Evolutionary conservation across 2,888 invertebrate genomes (phyloP), one percentile per base, ranked within the genome.

Genomic region (Pandemis cinnamomeana): DNA sequence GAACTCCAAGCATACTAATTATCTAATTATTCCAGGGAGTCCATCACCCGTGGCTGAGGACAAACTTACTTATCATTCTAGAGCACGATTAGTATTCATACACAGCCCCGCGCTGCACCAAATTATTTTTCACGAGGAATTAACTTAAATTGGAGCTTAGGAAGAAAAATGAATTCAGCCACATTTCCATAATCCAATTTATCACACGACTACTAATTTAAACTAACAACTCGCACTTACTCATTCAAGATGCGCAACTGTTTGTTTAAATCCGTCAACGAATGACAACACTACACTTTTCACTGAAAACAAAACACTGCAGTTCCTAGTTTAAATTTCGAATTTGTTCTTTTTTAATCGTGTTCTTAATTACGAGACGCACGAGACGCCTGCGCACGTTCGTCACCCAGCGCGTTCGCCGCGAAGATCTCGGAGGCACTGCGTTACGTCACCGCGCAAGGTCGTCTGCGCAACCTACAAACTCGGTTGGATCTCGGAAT

Each of bases 381-480:
- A 77, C 81, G 82, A 63, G 55, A 79, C 88, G 89, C 88, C 78
- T 66, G 87, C 87, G 87, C 91, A 86, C 89, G 83, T 82, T 84
- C 85, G 87, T 73, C 81, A 79, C 82, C 82, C 81, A 78, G 81
- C 84, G 81, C 86, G 81, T 84, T 81, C 86, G 85, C 81, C 77
- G 81, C 82, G 83, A 84, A 86, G 88, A 87, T 87, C 81, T 79
- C 83, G 84, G 83, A 86, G 87, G 87, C 82, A 84, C 82, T 81
- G 77, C 80, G 84, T 92, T 89, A 90, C 91, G 91, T 92, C 91
- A 92, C 83, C 78, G 79, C 80, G 77, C 88, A 88, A 89, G 88
- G 89, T 76, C 77, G 78, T 67, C 77, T 78, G 72, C 77, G 76
- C 79, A 75, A 76, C 76, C 72, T 76, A 74, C 62, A 55, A 86